Conservation (phyloP, 2,113 vertebrate genomes). For the Sceloporus undulatus region DNA sequence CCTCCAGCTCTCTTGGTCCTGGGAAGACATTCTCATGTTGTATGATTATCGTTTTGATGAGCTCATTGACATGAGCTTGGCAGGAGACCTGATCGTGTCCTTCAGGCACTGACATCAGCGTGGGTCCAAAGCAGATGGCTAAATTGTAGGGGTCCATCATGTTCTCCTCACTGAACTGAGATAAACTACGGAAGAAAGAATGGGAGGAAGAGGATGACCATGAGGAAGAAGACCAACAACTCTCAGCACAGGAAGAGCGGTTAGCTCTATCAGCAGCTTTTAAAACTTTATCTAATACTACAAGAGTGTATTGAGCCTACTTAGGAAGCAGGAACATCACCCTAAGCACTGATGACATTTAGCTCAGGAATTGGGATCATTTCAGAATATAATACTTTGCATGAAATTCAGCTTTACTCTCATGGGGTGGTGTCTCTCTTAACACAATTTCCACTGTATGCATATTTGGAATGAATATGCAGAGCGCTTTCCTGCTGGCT, state of each 20-base stretch:
- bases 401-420: neutral
- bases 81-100: conserved; percentile 96
- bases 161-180: conserved; percentile 98
- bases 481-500: conserved; percentile 1
- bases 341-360: neutral
- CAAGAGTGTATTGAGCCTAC: neutral
- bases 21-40: conserved; percentile 95
- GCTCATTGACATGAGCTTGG: conserved; percentile 97
- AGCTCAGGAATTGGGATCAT: neutral
- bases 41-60: conserved; percentile 99
- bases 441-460: neutral
- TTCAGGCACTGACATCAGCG: conserved; percentile 96
- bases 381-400: neutral
- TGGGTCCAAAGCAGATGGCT: conserved; percentile 98
- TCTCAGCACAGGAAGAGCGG: neutral
- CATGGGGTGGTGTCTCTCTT: neutral
- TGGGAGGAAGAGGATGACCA: conserved; percentile 44
- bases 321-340: neutral
- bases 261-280: conserved; percentile 4
- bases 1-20: conserved; percentile 87
- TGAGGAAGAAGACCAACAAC: neutral
- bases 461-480: neutral
- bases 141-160: conserved; percentile 99
- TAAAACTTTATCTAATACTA: conserved; percentile 6
- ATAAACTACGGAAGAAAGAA: conserved; percentile 82